These are phyloP conservation scores for Menura novaehollandiae DNA, from an alignment of 2,113 vertebrate genomes.

Conservation along the genomic window DNA sequence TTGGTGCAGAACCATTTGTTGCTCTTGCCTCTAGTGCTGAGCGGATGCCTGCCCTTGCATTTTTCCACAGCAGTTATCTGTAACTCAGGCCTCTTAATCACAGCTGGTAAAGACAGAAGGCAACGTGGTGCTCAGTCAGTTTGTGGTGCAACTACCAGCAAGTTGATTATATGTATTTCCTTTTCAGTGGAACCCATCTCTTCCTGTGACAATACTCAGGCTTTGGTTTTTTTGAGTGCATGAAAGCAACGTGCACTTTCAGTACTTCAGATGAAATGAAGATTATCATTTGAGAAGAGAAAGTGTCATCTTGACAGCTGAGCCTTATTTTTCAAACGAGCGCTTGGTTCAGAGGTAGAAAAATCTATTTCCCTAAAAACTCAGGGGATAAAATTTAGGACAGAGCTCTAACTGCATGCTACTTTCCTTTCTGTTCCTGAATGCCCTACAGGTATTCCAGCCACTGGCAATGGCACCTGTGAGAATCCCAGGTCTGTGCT, in stretches of 20 bases:
- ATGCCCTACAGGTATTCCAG: not conserved
- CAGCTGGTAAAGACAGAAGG: not conserved
- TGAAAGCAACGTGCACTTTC: not conserved
- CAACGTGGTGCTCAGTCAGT: not conserved
- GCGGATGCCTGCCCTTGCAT: not conserved
- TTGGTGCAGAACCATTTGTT: not conserved
- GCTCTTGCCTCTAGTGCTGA: not conserved
- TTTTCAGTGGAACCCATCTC: not conserved
- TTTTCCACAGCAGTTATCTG: not conserved
- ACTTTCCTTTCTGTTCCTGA: rapidly evolving
- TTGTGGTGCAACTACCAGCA: slow-evolving; percentile 1
- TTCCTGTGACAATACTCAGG: slow-evolving; percentile 18
- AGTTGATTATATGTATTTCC: not conserved
- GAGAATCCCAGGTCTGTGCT: not conserved
- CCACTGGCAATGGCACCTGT: not conserved
- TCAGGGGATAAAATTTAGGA: not conserved
- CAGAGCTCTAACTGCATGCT: not conserved
- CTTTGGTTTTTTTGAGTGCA: not conserved
- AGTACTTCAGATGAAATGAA: not conserved
- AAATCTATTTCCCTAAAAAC: not conserved
- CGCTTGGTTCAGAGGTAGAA: not conserved
- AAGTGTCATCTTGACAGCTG: not conserved
- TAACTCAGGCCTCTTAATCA: not conserved
- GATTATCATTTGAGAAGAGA: not conserved
- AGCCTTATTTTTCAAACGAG: not conserved